Evolutionary conservation across 2,888 invertebrate genomes (phyloP).

Genomic region (Strigamia maritima): DNA sequence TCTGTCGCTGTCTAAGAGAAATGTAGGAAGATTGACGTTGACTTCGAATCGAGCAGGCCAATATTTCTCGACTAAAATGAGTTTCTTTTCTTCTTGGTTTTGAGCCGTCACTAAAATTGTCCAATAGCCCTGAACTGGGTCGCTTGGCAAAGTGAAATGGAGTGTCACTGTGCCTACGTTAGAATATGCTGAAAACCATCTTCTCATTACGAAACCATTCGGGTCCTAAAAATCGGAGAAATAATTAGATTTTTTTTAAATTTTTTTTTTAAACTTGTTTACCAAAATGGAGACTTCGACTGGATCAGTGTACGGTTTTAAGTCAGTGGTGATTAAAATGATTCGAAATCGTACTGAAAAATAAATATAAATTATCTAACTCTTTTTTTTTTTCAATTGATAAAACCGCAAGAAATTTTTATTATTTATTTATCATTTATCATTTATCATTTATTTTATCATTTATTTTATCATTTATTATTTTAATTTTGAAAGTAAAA

Average conservation of each 20-base stretch:
- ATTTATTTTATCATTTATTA: no score
- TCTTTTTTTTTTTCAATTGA: no score
- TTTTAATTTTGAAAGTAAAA: no score
- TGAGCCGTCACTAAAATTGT: slow-evolving; percentile 4
- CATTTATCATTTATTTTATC: no score
- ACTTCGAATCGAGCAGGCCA: slow-evolving; percentile 48
- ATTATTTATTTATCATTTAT: no score
- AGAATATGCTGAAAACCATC: slow-evolving; percentile 44
- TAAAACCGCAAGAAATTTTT: no score
- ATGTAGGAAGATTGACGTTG: slow-evolving; percentile 49
- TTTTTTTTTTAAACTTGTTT: slow-evolving; percentile 43
- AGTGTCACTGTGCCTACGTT: slow-evolving; percentile 40
- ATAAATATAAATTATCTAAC: neutral
- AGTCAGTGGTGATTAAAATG: slow-evolving; percentile 51
- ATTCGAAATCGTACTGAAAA: slow-evolving; percentile 51
- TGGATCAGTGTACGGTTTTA: slow-evolving; percentile 53
- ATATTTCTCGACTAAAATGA: slow-evolving; percentile 45
- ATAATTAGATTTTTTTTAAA: no score
- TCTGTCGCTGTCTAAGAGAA: slow-evolving; percentile 49
- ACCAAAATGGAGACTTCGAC: slow-evolving; percentile 53
- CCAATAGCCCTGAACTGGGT: slow-evolving; percentile 36
- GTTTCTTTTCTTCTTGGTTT: slow-evolving; percentile 44
- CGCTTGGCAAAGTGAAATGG: slow-evolving; percentile 33
- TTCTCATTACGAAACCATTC: slow-evolving; percentile 43
- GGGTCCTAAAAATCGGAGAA: no score